Evolutionary conservation across 2,888 invertebrate genomes (phyloP), one percentile per base, ranked within the genome.

Genomic region (Drosophila colorata): DNA sequence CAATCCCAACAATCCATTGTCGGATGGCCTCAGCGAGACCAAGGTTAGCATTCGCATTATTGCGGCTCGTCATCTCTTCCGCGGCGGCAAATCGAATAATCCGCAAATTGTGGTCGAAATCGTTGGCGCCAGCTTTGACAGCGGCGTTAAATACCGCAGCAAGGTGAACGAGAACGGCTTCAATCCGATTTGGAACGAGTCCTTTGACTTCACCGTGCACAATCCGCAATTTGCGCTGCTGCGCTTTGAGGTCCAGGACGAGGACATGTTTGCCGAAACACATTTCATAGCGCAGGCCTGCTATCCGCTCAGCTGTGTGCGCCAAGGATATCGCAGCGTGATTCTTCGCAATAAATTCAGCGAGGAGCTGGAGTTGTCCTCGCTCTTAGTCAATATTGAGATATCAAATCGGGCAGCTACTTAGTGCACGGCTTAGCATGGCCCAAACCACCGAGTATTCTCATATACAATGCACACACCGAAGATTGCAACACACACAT

Each of bases 211-310:
- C 91, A 95, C 95, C 38, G 94, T 98, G 11, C 92, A 93, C 13
- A 97, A 96, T 93, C 97, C 98, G 0, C 94, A 96, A 56, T 94
- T 97, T 89, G 97, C 98, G 0, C 92, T 98, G 48, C 92, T 98
- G 48, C 94, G 98, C 37, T 98, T 99, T 92, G 94, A 96, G 40
- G 97, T 98, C 0, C 96, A 97, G 92, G 98, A 98, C 92, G 98
- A 98, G 92, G 99, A 99, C 91, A 97, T 98, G 93, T 99, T 99
- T 93, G 98, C 98, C 0, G 99, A 99, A 88, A 96, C 96, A 11
- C 98, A 98, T 93, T 98, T 99, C 92, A 96, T 99, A 69, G 99
- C 99, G 0, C 99, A 99, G 93, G 97, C 98, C 40, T 97, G 97
- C 11, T 98, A 95, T 93, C 98, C 99, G 0, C 94, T 96, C 37